Percentiles rank a stretch among this genome's conserved stretches.
phyloP scores from a whole-genome alignment of 2,797 vertebrate species.

The Urophycis tenuis region DNA sequence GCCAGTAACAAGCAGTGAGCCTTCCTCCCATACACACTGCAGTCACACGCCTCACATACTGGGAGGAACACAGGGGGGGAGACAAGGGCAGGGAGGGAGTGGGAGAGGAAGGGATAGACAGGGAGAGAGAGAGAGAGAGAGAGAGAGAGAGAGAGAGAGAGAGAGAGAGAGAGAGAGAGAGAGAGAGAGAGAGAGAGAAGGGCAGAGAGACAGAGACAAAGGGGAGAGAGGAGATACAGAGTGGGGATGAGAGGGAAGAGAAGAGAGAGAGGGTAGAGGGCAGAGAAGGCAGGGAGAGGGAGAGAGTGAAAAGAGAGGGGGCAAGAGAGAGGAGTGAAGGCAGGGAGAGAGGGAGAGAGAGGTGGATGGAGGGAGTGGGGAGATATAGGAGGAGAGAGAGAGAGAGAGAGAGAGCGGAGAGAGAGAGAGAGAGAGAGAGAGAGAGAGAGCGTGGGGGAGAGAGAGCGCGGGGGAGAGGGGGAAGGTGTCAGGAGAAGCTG shows the following conservation, averaged over 20 bases:
- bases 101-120: background rate
- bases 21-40: slow-evolving; percentile 16
- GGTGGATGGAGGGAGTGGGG: background rate
- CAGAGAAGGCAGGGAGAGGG: background rate
- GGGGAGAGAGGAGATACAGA: background rate
- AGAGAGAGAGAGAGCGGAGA: background rate
- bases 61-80: slow-evolving; percentile 18
- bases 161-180: too few relatives aligned
- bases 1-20: slow-evolving; percentile 47
- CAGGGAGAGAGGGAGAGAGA: background rate
- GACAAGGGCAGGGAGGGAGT: background rate
- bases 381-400: background rate
- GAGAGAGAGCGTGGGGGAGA: background rate
- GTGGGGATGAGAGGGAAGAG: background rate
- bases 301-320: background rate
- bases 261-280: background rate
- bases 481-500: background rate
- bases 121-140: slow-evolving; percentile 13
- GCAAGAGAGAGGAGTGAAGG: too few relatives aligned
- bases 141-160: background rate
- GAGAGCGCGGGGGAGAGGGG: background rate
- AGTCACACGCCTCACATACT: slow-evolving; percentile 12
- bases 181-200: background rate
- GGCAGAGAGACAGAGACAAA: background rate
- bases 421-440: background rate